Conservation (phyloP, 2,113 vertebrate species). For the Neotoma lepida region DNA sequence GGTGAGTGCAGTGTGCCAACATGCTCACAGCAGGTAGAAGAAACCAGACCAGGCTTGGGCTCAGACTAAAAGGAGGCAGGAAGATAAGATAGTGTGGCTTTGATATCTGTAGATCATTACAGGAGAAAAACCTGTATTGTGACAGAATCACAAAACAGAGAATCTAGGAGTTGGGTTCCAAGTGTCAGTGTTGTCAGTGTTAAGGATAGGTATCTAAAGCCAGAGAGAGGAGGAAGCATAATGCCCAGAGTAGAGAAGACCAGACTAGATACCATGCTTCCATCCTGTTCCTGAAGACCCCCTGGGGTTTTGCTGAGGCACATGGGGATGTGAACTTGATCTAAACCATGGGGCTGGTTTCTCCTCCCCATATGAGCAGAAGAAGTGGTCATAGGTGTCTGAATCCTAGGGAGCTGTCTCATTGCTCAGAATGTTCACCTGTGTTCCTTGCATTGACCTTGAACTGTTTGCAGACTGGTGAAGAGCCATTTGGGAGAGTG, state of each 20-base stretch:
- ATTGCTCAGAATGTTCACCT: background rate
- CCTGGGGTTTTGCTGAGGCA: background rate
- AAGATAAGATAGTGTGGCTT: background rate
- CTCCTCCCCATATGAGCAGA: background rate
- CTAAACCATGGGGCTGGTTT: background rate
- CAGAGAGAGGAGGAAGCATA: too few relatives aligned
- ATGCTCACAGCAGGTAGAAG: background rate
- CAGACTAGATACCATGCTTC: fast-evolving
- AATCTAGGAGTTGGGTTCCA: too few relatives aligned
- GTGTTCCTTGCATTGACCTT: background rate
- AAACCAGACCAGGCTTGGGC: background rate
- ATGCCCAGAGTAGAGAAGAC: background rate
- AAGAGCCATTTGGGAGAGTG: background rate
- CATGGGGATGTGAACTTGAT: background rate
- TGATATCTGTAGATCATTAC: background rate
- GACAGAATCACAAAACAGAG: background rate
- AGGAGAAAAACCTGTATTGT: too few relatives aligned
- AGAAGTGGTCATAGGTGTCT: background rate
- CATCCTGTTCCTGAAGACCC: background rate
- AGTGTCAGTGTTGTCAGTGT: fast-evolving
- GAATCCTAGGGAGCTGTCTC: background rate
- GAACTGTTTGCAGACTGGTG: background rate
- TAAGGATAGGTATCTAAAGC: background rate
- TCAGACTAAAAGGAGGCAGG: background rate
- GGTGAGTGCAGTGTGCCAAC: conserved; percentile 84